Evolutionary conservation across 1,140 invertebrate genomes (phyloP).

Genomic region (Calephelis nemesis): DNA sequence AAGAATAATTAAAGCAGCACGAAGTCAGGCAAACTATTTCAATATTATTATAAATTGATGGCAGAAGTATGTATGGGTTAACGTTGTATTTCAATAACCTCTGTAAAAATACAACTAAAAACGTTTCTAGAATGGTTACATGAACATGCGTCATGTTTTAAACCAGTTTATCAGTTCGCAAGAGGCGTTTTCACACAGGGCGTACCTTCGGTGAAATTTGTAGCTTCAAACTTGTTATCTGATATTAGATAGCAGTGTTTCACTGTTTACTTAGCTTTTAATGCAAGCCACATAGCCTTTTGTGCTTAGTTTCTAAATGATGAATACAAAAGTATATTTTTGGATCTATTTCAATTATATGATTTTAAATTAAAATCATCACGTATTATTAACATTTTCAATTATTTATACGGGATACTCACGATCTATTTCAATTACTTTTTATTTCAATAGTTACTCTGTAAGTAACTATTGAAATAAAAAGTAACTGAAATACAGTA

Average conservation of each 20-base stretch:
- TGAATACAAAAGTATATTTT: too few relatives aligned
- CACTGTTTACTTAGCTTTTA: slow-evolving; percentile 12
- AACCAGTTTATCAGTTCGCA: slow-evolving; percentile 25
- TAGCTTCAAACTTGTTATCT: slow-evolving; percentile 16
- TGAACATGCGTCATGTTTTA: slow-evolving; percentile 5
- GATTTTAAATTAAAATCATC: too few relatives aligned
- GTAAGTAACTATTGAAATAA: too few relatives aligned
- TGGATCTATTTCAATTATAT: too few relatives aligned
- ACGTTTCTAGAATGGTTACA: not conserved
- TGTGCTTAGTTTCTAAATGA: not conserved
- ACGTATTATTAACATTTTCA: too few relatives aligned
- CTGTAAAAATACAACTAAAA: not conserved
- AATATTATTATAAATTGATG: too few relatives aligned
- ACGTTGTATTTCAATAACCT: not conserved
- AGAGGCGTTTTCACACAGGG: slow-evolving; percentile 31
- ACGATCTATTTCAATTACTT: too few relatives aligned
- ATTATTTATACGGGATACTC: too few relatives aligned
- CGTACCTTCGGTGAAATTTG: slow-evolving; percentile 12
- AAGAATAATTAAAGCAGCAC: too few relatives aligned
- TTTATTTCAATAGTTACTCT: too few relatives aligned
- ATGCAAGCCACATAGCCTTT: slow-evolving; percentile 1
- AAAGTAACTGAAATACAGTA: too few relatives aligned
- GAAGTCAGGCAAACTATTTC: too few relatives aligned
- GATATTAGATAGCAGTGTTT: slow-evolving; percentile 9
- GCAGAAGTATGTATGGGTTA: not conserved